These are phyloP conservation scores for Hyla sarda DNA, from an alignment of 2,113 vertebrate genomes.

Conservation along the genomic window DNA sequence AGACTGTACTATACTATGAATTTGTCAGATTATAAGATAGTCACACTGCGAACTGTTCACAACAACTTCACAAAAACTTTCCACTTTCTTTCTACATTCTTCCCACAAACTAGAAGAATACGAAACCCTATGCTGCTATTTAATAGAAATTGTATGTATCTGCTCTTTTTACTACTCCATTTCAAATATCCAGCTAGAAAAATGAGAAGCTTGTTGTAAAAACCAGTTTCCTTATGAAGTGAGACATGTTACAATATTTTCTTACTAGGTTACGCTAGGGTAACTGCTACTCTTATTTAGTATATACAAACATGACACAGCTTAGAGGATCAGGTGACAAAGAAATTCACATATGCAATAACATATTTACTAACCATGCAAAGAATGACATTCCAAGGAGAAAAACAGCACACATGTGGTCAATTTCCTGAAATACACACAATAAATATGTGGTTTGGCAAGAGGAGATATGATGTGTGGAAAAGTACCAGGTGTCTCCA, in stretches of 20 bases:
- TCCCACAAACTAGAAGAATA: not conserved
- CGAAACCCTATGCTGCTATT: too few relatives aligned
- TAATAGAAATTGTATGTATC: too few relatives aligned
- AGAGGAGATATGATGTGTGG: not conserved
- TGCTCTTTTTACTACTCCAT: too few relatives aligned
- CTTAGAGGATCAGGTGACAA: constrained; percentile 22
- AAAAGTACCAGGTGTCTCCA: constrained; percentile 12
- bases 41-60: constrained; percentile 10
- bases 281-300: not conserved
- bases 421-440: not conserved
- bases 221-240: not conserved
- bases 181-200: not conserved
- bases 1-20: constrained; percentile 18
- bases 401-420: not conserved
- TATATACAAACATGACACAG: constrained; percentile 43
- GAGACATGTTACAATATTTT: not conserved
- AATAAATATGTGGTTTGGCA: constrained; percentile 16
- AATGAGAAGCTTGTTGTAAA: not conserved
- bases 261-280: not conserved
- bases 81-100: not conserved
- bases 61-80: constrained; percentile 43
- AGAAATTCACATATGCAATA: not conserved
- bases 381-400: constrained; percentile 41
- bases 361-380: constrained; percentile 38
- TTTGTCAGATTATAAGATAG: constrained; percentile 27